Evolutionary conservation across 1,140 invertebrate species (phyloP), one percentile per base, ranked within the genome.

Genomic region (Caenorhabditis tropicalis): DNA sequence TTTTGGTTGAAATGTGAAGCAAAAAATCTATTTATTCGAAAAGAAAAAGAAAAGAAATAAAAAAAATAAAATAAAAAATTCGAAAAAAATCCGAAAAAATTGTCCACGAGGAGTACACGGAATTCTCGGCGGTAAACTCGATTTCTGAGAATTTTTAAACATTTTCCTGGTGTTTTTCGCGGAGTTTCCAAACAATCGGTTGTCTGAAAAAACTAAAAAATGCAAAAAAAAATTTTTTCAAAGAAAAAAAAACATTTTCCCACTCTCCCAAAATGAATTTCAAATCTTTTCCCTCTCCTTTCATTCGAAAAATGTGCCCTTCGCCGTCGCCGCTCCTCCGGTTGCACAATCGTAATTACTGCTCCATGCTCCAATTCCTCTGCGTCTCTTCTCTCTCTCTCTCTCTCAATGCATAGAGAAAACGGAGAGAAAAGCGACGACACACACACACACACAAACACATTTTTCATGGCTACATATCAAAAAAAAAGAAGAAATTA

Each of bases 321-420:
- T 51, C 39, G 5, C 39, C 5, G 39, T 43, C 12, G 5, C 39
- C 39, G 5, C 39, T 51, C 48, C n/a, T 5, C n/a, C n/a, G 15
- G 7, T 27, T 56, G 53, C 53, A 56, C 53, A 56, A 56, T 56
- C 53, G 53, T 56, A 56, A 56, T 56, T 56, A 56, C 53, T 56
- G 5, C 53, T 56, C 39, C 39, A 5, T 43, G 39, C 39, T 43
- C 39, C 39, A n/a, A 6, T 43, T 43, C 12, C 53, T 56, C 53
- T 27, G 21, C 48, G 19, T 51, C 29, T 56, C 29, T 27, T 9
- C 53, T 56, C 53, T 56, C 21, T 56, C 48, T 51, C 48, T 19
- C 48, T 51, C 48, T 15, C n/a, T 56, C 24, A 21, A 27, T n/a
- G 53, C 19, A 56, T 12, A 56, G 29, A 10, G 24, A 27, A 19